Evolutionary conservation across 2,113 vertebrate species (phyloP).

Genomic region (Pogonocichla stellata): DNA sequence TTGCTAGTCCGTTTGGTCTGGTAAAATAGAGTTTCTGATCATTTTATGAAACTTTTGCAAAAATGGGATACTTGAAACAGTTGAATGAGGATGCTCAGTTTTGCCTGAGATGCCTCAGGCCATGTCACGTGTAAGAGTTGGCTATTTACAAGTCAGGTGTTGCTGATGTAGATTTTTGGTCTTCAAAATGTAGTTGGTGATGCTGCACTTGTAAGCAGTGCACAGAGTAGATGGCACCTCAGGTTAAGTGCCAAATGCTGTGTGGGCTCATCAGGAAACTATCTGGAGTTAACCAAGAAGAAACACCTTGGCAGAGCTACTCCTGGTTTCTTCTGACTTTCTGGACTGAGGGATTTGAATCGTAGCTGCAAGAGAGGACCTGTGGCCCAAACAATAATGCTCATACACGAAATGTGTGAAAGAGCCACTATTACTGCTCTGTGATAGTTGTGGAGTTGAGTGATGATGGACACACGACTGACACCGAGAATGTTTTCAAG

Average conservation of each 20-base stretch:
- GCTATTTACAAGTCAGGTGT: neutral
- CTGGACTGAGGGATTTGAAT: neutral
- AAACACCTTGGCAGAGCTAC: neutral
- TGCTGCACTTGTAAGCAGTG: neutral
- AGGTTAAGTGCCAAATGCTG: neutral
- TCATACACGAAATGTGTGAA: rapidly evolving
- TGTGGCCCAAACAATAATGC: neutral
- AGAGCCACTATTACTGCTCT: neutral
- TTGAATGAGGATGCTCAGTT: neutral
- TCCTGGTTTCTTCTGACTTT: neutral
- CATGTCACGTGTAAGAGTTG: rapidly evolving
- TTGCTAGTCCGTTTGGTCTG: neutral
- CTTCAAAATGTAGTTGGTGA: neutral
- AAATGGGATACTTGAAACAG: neutral
- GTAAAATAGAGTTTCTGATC: neutral
- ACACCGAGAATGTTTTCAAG: too few species aligned
- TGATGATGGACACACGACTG: too few species aligned
- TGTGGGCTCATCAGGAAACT: neutral
- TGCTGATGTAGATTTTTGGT: neutral
- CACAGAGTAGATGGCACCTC: neutral
- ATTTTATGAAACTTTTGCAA: neutral
- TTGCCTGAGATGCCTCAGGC: neutral
- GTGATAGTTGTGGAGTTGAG: neutral
- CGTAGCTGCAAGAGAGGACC: neutral
- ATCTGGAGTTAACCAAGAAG: neutral